Evolutionary conservation across 1,140 invertebrate genomes (phyloP).

Genomic region (Aphaenogaster ashmeadi): DNA sequence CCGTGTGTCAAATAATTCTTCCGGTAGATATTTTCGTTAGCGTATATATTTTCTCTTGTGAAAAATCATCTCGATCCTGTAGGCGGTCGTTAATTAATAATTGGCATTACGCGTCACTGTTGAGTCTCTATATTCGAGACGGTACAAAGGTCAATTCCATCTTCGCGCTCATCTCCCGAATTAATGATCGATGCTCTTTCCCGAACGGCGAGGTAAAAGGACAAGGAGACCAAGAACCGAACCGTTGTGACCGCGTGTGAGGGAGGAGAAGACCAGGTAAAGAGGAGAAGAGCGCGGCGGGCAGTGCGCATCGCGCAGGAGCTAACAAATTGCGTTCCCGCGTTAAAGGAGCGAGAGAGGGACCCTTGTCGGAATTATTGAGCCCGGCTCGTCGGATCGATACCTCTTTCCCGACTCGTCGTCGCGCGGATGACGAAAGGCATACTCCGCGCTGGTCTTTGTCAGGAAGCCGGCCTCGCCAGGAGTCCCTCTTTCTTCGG

Average conservation of each 20-base stretch:
- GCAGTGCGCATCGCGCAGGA: constrained; percentile 35
- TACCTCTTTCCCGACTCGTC: constrained; percentile 48
- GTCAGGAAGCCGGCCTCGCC: constrained; percentile 4
- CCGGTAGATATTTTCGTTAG: background rate
- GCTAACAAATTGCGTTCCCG: constrained; percentile 51
- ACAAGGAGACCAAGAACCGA: background rate
- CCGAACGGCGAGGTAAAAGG: background rate
- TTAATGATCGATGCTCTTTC: constrained; percentile 41
- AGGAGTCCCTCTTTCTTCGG: background rate
- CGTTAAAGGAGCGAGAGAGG: constrained; percentile 55
- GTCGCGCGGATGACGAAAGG: constrained; percentile 48
- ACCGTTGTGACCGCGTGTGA: background rate
- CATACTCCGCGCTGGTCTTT: constrained; percentile 30
- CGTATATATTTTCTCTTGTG: background rate
- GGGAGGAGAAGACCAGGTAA: background rate
- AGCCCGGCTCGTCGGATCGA: constrained; percentile 41
- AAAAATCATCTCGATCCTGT: constrained; percentile 4
- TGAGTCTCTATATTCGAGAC: background rate
- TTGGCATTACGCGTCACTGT: background rate
- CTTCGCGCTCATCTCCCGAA: background rate
- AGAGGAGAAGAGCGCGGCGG: background rate
- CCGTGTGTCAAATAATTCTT: constrained; percentile 4
- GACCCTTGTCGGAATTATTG: constrained; percentile 46
- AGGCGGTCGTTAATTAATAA: background rate
- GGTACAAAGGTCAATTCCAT: constrained; percentile 16